Conservation (phyloP, 1,140 invertebrate genomes). For the Periplaneta americana region DNA sequence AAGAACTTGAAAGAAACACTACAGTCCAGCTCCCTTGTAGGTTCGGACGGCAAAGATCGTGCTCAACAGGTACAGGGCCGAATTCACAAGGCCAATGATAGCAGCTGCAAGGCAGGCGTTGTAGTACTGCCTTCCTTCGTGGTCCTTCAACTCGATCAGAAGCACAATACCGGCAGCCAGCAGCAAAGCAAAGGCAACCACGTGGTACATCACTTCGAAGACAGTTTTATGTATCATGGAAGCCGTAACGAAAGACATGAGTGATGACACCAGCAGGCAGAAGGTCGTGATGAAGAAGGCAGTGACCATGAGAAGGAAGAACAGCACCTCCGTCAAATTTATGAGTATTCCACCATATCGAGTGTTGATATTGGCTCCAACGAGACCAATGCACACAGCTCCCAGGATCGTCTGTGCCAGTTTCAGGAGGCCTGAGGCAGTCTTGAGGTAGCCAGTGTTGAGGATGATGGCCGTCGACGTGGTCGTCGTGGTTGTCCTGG, state of each 20-base stretch:
- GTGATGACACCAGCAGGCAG: slow-evolving; percentile 62
- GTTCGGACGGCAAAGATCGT: slow-evolving; percentile 63
- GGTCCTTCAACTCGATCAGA: slow-evolving; percentile 49
- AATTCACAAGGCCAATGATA: slow-evolving; percentile 63
- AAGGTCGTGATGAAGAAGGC: slow-evolving; percentile 73
- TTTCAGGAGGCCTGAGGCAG: slow-evolving; percentile 66
- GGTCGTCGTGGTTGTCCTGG: slow-evolving; percentile 71
- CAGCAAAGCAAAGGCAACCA: slow-evolving; percentile 60
- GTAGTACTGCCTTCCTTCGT: slow-evolving; percentile 37
- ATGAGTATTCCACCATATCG: slow-evolving; percentile 23
- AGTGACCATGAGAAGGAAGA: slow-evolving; percentile 64
- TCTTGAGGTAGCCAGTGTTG: slow-evolving; percentile 69
- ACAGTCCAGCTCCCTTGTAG: slow-evolving; percentile 54
- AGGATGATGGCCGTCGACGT: slow-evolving; percentile 66
- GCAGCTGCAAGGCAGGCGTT: slow-evolving; percentile 56
- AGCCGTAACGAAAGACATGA: slow-evolving; percentile 68
- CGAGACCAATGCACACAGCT: slow-evolving; percentile 59
- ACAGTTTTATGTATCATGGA: slow-evolving; percentile 77
- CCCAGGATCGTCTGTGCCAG: slow-evolving; percentile 66
- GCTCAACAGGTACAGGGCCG: slow-evolving; percentile 65
- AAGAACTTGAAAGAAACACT: no score
- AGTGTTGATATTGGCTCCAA: slow-evolving; percentile 51
- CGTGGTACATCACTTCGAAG: slow-evolving; percentile 74
- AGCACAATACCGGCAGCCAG: slow-evolving; percentile 59
- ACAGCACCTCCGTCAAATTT: slow-evolving; percentile 47